These are phyloP conservation scores for Crambe crambe DNA, from an alignment of 37 sponge, comb jelly and placozoan genomes.

Conservation along the genomic window DNA sequence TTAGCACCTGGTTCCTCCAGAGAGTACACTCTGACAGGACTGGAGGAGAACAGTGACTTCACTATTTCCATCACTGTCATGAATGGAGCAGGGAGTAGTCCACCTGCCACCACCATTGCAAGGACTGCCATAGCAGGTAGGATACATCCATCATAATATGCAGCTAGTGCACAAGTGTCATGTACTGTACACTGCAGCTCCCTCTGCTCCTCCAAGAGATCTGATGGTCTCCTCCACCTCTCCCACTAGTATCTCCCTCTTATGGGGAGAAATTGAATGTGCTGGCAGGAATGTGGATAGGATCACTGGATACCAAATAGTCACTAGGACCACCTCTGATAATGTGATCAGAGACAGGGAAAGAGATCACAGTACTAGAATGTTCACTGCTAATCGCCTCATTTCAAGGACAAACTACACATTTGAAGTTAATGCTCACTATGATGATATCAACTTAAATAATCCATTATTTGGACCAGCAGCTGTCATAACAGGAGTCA, in stretches of 20 bases:
- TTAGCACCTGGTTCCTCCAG: not conserved
- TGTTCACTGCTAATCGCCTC: conserved; percentile 15
- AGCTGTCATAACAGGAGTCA: not conserved
- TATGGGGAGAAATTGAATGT: conserved; percentile 11
- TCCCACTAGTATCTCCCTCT: conserved; percentile 14
- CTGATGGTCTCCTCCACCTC: not conserved
- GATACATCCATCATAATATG: not conserved
- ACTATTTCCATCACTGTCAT: conserved; percentile 16
- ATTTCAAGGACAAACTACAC: conserved; percentile 19
- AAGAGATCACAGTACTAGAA: not conserved
- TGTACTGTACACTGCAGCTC: conserved; percentile 5
- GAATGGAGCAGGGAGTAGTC: conserved; percentile 33
- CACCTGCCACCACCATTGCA: not conserved
- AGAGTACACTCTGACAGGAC: conserved; percentile 22
- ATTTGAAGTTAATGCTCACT: not conserved
- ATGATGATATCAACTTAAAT: not conserved
- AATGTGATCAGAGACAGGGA: not conserved
- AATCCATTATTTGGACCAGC: not conserved
- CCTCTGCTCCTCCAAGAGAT: conserved; percentile 13
- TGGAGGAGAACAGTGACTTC: conserved; percentile 38
- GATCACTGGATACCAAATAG: conserved; percentile 10
- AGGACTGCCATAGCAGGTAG: not conserved
- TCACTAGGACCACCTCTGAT: not conserved
- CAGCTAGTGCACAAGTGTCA: not conserved
- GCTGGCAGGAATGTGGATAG: conserved; percentile 6